Percentiles rank a stretch among this genome's conserved stretches.
Conservation (phyloP, 2,888 invertebrate species). For the Patella ulyssiponensis region DNA sequence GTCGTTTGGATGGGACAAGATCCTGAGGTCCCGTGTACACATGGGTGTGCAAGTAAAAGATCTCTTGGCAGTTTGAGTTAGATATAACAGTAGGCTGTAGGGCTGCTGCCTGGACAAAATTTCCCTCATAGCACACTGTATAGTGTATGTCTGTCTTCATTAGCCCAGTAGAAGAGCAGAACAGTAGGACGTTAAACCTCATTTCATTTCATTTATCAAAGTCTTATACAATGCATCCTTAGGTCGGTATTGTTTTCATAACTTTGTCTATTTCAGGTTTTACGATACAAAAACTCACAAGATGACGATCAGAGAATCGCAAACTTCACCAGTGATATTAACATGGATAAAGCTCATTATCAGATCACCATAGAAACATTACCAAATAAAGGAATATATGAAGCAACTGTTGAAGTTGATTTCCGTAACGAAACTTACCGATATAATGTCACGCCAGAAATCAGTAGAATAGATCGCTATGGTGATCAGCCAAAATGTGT, state of each 20-base stretch:
- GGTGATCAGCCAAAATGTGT: constrained; percentile 87
- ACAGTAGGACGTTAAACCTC: background rate
- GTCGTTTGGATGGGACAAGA: too few species aligned
- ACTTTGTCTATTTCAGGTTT: constrained; percentile 30
- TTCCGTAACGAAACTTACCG: constrained; percentile 34
- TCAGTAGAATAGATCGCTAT: constrained; percentile 87
- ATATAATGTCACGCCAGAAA: constrained; percentile 46
- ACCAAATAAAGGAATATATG: constrained; percentile 58
- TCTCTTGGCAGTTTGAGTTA: too few species aligned
- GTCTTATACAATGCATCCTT: background rate
- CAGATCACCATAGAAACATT: constrained; percentile 64
- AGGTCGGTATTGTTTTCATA: background rate
- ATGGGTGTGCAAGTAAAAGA: too few species aligned
- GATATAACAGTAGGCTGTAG: too few species aligned
- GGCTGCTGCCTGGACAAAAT: too few species aligned
- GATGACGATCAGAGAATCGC: constrained; percentile 36
- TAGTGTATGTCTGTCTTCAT: too few species aligned
- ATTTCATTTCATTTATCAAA: background rate
- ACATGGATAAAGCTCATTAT: constrained; percentile 33
- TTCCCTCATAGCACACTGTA: too few species aligned
- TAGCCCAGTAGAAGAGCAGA: background rate
- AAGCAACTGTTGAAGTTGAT: constrained; percentile 56
- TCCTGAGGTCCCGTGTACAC: too few species aligned
- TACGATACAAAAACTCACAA: constrained; percentile 34
- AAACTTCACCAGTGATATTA: constrained; percentile 30